Evolutionary conservation across 2,113 vertebrate genomes (phyloP).

Genomic region (Oreotragus oreotragus): DNA sequence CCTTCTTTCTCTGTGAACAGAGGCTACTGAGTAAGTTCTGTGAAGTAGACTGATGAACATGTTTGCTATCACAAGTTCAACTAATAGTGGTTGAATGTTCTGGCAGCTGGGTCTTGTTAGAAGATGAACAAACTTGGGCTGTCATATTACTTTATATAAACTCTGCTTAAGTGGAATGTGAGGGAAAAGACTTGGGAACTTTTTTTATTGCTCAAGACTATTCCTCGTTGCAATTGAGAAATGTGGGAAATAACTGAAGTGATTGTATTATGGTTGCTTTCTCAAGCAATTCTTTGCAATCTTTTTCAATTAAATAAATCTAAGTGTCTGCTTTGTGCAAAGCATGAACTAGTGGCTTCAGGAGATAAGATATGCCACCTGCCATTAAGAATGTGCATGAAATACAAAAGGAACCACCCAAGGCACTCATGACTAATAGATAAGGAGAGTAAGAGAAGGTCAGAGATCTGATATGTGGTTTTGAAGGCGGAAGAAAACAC

Average conservation of each 20-base stretch:
- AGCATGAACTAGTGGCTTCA: background rate
- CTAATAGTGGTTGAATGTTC: background rate
- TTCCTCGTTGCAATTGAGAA: slow-evolving; percentile 47
- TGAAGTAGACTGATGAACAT: slow-evolving; percentile 19
- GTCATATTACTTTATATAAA: slow-evolving; percentile 27
- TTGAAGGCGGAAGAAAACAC: background rate
- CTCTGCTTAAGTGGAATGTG: slow-evolving; percentile 6
- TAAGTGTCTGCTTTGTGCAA: background rate
- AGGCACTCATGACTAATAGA: background rate
- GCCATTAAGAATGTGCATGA: background rate
- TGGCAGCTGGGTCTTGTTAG: slow-evolving; percentile 48
- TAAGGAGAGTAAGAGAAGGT: background rate
- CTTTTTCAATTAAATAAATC: background rate
- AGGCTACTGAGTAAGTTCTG: background rate
- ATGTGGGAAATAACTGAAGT: slow-evolving; percentile 59
- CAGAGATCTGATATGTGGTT: background rate
- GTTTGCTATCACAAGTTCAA: slow-evolving; percentile 10
- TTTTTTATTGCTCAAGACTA: slow-evolving; percentile 66
- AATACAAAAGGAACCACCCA: background rate
- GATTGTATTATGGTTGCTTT: slow-evolving; percentile 32
- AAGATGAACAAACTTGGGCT: background rate
- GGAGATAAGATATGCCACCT: background rate
- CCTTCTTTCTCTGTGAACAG: background rate
- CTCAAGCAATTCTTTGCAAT: slow-evolving; percentile 29
- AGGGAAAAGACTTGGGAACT: slow-evolving; percentile 52